These are phyloP conservation scores for Epinephelus cyanopodus DNA, from an alignment of 2,113 vertebrate species.

Conservation along the genomic window DNA sequence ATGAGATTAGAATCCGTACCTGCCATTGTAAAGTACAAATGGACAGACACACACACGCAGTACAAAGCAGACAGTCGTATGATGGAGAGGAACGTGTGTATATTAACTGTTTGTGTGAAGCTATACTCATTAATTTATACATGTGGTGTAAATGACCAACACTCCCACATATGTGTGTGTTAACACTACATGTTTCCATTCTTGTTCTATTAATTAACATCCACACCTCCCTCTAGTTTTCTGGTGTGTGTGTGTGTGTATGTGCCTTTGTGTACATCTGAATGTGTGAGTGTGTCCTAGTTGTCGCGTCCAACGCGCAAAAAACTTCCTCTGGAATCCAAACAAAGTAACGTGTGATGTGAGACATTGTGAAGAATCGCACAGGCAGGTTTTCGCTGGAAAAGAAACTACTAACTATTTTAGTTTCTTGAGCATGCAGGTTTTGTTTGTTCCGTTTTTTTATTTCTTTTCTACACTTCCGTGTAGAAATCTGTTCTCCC, in stretches of 20 bases:
- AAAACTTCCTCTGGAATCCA: conserved; percentile 5
- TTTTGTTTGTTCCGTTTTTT: neutral
- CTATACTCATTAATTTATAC: neutral
- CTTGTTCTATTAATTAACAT: conserved; percentile 37
- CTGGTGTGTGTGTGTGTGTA: neutral
- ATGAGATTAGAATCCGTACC: neutral
- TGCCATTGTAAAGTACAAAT: neutral
- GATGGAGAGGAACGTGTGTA: neutral
- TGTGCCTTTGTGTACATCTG: too few relatives aligned
- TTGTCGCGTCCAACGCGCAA: neutral
- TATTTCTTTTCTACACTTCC: neutral
- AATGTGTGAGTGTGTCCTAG: conserved; percentile 2
- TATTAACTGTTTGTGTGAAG: too few relatives aligned
- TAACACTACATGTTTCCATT: conserved; percentile 12
- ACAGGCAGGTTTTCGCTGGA: neutral
- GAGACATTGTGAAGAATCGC: neutral
- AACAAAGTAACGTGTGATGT: neutral
- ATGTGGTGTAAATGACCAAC: neutral
- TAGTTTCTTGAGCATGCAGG: neutral
- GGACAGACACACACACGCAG: neutral
- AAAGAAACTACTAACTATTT: neutral
- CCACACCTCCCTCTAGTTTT: conserved; percentile 5
- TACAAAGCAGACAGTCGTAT: neutral
- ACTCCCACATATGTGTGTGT: neutral
- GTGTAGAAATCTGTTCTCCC: conserved; percentile 19